These are phyloP conservation scores for Caenorhabditis zanzibari DNA, from an alignment of 2,888 invertebrate species.

Conservation along the genomic window DNA sequence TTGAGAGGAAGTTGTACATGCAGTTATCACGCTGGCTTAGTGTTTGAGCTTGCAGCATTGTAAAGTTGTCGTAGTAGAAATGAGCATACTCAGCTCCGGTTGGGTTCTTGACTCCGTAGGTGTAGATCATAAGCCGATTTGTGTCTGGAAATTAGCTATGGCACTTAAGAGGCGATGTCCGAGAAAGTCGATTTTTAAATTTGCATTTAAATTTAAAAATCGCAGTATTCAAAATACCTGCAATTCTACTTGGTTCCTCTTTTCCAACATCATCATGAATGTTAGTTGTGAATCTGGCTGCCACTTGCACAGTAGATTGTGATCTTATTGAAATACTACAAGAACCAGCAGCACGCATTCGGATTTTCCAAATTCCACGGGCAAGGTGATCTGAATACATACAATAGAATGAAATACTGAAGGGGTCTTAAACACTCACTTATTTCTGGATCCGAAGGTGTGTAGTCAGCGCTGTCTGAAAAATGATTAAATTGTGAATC, in stretches of 20 bases:
- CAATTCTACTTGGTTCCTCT: constrained; percentile 55
- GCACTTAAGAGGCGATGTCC: no score
- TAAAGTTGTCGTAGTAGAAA: constrained; percentile 68
- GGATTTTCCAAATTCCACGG: constrained; percentile 73
- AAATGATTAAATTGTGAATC: not conserved
- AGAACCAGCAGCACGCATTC: constrained; percentile 61
- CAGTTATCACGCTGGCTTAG: constrained; percentile 65
- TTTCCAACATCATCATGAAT: constrained; percentile 72
- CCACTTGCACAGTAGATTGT: constrained; percentile 67
- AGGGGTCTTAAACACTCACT: constrained; percentile 37
- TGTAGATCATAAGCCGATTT: constrained; percentile 71
- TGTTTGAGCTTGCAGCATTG: constrained; percentile 63
- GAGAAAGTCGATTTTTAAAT: no score
- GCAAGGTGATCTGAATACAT: constrained; percentile 63
- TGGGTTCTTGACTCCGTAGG: constrained; percentile 59
- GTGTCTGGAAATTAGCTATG: constrained; percentile 55
- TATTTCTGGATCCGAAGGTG: constrained; percentile 44
- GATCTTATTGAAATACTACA: constrained; percentile 66
- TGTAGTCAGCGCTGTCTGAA: constrained; percentile 62
- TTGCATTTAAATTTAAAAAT: no score
- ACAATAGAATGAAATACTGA: not conserved
- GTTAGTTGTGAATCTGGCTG: constrained; percentile 67
- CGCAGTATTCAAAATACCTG: not conserved
- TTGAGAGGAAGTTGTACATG: constrained; percentile 71
- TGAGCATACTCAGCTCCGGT: constrained; percentile 74